phyloP scores from a whole-genome alignment of 2,113 vertebrate species.

The Peromyscus maniculatus region DNA sequence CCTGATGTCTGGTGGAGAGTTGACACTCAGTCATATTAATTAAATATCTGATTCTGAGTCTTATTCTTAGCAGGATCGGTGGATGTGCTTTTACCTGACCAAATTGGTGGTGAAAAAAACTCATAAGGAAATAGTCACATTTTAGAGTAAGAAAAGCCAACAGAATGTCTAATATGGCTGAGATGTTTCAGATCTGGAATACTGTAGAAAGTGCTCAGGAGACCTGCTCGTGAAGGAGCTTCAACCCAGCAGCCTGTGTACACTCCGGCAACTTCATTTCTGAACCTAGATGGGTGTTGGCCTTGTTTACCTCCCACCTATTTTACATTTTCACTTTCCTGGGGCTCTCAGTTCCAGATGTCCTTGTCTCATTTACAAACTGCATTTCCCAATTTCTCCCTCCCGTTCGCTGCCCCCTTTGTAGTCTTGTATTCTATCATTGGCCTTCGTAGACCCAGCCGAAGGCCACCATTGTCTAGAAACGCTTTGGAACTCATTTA shows the following conservation, averaged over 20 bases:
- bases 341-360: background rate
- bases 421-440: background rate
- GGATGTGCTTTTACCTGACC: background rate
- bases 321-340: background rate
- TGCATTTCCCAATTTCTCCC: background rate
- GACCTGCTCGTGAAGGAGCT: background rate
- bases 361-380: background rate
- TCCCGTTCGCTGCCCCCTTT: background rate
- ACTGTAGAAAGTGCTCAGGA: background rate
- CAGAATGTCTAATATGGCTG: conserved; percentile 15
- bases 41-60: conserved; percentile 16
- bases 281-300: background rate
- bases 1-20: background rate
- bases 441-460: background rate
- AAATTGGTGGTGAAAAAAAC: background rate
- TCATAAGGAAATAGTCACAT: background rate
- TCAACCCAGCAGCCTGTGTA: background rate
- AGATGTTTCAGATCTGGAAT: background rate
- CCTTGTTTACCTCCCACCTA: background rate
- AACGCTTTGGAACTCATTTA: background rate
- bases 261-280: background rate
- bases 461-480: background rate
- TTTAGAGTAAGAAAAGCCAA: conserved; percentile 49
- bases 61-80: conserved; percentile 5
- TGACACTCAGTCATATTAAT: background rate